Conservation (phyloP, 2,113 vertebrate genomes). For the Diadophis punctatus region DNA sequence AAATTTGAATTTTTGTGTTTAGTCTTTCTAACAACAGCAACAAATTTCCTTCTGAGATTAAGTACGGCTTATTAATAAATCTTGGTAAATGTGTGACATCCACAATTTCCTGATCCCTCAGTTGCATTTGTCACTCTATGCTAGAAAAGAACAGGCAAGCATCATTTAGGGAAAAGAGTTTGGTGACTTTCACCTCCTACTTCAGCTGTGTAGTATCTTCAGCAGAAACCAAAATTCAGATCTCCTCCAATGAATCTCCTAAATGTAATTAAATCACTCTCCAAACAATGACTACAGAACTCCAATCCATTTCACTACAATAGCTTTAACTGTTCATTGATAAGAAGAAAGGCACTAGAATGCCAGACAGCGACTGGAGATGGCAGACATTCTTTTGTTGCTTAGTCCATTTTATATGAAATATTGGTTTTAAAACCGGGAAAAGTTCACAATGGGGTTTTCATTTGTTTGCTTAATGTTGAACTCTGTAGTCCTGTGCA, state of each 20-base stretch:
- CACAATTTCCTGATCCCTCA: constrained; percentile 59
- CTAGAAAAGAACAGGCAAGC: constrained; percentile 45
- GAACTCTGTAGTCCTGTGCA: constrained; percentile 47
- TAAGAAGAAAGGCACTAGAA: constrained; percentile 8
- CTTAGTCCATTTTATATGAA: constrained; percentile 63
- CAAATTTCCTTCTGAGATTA: neutral
- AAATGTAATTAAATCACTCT: constrained; percentile 33
- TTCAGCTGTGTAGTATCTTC: neutral
- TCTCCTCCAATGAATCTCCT: neutral
- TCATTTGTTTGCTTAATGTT: constrained; percentile 69
- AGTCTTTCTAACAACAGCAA: constrained; percentile 40
- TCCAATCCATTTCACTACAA: constrained; percentile 35
- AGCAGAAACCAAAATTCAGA: constrained; percentile 33
- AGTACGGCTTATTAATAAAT: constrained; percentile 50
- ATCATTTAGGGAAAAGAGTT: constrained; percentile 11
- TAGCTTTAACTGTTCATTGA: constrained; percentile 49
- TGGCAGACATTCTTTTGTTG: constrained; percentile 43
- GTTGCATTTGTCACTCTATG: constrained; percentile 46
- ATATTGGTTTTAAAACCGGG: constrained; percentile 44
- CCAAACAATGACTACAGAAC: constrained; percentile 29
- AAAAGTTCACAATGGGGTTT: constrained; percentile 64
- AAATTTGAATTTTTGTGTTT: constrained; percentile 43
- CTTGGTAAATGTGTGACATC: constrained; percentile 55
- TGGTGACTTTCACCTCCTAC: fast-evolving
- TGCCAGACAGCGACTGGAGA: constrained; percentile 41